Base-by-base conservation (phyloP, 2,113 vertebrate species). In the Notiomystis cincta region DNA sequence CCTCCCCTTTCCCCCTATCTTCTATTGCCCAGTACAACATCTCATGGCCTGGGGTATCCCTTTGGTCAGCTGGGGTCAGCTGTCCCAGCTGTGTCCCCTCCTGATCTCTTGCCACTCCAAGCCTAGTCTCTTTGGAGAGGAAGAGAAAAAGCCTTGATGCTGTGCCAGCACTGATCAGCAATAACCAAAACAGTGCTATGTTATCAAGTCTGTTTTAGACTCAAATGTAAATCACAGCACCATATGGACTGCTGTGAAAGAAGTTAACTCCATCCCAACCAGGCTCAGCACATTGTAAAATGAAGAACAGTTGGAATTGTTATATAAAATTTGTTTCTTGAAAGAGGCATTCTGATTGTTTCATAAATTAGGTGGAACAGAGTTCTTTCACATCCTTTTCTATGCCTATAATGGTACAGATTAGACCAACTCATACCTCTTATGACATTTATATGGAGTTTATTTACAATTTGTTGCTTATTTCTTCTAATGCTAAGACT, bases 211-310 rank as follows among this genome's bases (percentile, higher is more conserved):
- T 91, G 80, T 35, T 90, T 94, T 87, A 96, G 76, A 50, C 48
- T 5, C 40, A 87, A 83, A 95, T 87, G 77, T 80, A 94, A 89
- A 86, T 80, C 81, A 73, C 37, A 89, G 80, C 51, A 86, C 92
- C 89, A 94, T 93, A 95, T 91, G 87, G 79, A 79, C 92, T 89
- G 89, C 83, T 87, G 53, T 64, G 77, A 89, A 42, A 89, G 40
- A 35, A 71, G 23, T 91, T 93, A 94, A 94, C 90, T 91, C 76
- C 58, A 69, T 89, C 90, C 45, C 44, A 89, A 44, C 48, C 81
- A 65, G n/a, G 14, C 62, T 40, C 45, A 87, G 38, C 18, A 56
- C 7, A 22, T 0, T 48, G 30, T 51, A 27, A 67, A 79, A 61
- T 51, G 12, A 40, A 72, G 28, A 65, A 81, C 0, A 1, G 4